Percentiles rank a stretch among this genome's conserved stretches.
These are phyloP conservation scores for Portunus trituberculatus DNA, from an alignment of 1,140 invertebrate genomes.

Conservation along the genomic window DNA sequence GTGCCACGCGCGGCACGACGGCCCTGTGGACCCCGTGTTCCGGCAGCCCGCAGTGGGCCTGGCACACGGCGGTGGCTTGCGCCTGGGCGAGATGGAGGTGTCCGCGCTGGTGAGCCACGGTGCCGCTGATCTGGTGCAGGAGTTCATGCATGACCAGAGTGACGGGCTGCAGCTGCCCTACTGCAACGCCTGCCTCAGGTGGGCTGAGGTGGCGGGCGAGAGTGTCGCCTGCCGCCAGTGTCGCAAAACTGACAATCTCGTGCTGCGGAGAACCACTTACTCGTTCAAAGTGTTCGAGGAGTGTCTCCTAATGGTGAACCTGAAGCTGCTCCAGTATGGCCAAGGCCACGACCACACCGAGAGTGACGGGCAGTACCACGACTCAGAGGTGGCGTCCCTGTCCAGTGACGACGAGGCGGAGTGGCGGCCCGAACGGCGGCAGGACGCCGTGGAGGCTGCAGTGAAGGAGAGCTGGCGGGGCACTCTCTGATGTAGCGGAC, in stretches of 20 bases:
- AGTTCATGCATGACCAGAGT: conserved; percentile 9
- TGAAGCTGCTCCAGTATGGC: neutral
- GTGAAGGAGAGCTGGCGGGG: neutral
- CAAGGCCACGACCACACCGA: neutral
- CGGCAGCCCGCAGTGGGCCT: neutral
- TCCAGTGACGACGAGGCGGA: neutral
- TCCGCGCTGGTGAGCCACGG: conserved; percentile 15
- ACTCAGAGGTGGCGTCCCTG: neutral
- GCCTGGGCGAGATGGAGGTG: conserved; percentile 57
- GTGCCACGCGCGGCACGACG: conserved; percentile 39
- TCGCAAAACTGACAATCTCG: neutral
- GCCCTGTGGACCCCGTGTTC: neutral
- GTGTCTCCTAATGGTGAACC: neutral
- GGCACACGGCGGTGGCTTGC: conserved; percentile 32
- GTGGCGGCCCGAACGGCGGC: neutral
- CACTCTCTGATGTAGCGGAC: neutral
- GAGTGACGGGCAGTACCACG: neutral
- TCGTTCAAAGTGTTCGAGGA: neutral
- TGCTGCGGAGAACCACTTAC: neutral
- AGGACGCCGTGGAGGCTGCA: neutral
- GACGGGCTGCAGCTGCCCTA: conserved; percentile 5
- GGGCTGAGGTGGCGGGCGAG: neutral
- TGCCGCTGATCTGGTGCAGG: neutral
- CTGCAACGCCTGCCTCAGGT: neutral
- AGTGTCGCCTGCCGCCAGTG: neutral